Evolutionary conservation across 2,888 invertebrate species (phyloP), one percentile per base, ranked within the genome.

Genomic region (Tupiocoris notatus): DNA sequence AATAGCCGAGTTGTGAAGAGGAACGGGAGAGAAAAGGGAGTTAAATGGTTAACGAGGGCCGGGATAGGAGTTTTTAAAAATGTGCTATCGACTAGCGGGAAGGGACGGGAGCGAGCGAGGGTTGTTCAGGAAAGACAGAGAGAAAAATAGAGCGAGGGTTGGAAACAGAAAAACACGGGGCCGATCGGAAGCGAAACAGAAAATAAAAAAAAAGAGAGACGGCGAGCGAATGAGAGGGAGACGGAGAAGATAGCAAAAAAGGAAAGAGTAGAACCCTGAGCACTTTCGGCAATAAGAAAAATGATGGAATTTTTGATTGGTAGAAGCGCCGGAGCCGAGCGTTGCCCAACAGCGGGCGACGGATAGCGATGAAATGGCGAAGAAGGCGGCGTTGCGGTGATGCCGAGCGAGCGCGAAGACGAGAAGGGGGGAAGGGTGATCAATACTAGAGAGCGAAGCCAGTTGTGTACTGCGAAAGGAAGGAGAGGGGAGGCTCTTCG

Each of bases 271-370:
- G 39, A 67, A 57, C 21, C 57, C 39, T 20, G 22, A 57, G 56
- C 57, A 18, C 56, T 67, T 67, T 67, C 57, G 23, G 67, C 57
- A 67, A 67, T 67, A 67, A 67, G 67, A 67, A 65, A 39, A 67
- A 67, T 56, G 67, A 67, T 57, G 67, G 67, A 67, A 67, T 67
- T 67, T 67, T 67, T 57, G 67, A 67, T 57, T 67, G 67, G 67
- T 67, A 22, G 67, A 65, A 39, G 39, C 39, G 39, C 6, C 39
- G 39, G 39, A 39, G 39, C 39, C 39, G 39, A 39, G 39, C 39
- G 39, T 39, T 12, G 39, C 39, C 39, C 39, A 39, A 39, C 39
- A 12, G 12, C 6, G 12, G 39, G 39, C n/a, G n/a, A n/a, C n/a
- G n/a, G n/a, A n/a, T n/a, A n/a, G n/a, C n/a, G n/a, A n/a, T n/a